Base-by-base conservation (phyloP, 2,113 vertebrate species). In the Eurystomus gularis region DNA sequence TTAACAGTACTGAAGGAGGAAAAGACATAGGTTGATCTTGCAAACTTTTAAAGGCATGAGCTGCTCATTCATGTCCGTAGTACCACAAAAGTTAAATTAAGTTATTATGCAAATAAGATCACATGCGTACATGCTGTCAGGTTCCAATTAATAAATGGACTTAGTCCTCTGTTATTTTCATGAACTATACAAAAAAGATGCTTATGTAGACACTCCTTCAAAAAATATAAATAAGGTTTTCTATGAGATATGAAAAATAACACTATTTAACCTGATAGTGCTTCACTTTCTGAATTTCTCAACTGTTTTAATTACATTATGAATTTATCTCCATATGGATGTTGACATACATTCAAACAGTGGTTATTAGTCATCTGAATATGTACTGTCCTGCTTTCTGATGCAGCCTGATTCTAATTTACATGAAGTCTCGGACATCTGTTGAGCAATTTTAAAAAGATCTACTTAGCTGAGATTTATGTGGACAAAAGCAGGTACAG, bases 31-130 rank as follows among this genome's bases (percentile, higher is more conserved):
- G 40, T 64, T 91, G 39, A 60, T 60, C 33, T 62, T 40, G 15
- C 0, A 6, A n/a, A 85, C 77, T 89, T 81, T 28, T 64, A 83
- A 96, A 86, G 68, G 80, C 9, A 54, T 71, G 71, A 91, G 39
- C 35, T 10, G 5, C 51, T 86, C 86, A 68, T 37, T 86, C 52
- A 55, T 78, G 42, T 84, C 37, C 75, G 29, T 75, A 81, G 28
- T 76, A 82, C 24, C 42, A 68, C 12, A n/a, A 33, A 95, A 84
- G 51, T 84, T 86, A 84, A 82, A 89, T 19, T 78, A 69, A 65
- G 80, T 94, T 94, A 39, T 80, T 83, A 86, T 92, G 48, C 73
- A 96, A 66, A 62, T 84, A 71, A 79, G 31, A 93, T 39, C 54
- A 79, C 61, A 78, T 64, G 31, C 92, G 65, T 87, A 68, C 69